These are phyloP conservation scores for Cyrtonyx montezumae DNA, from an alignment of 2,113 vertebrate species.

Conservation along the genomic window DNA sequence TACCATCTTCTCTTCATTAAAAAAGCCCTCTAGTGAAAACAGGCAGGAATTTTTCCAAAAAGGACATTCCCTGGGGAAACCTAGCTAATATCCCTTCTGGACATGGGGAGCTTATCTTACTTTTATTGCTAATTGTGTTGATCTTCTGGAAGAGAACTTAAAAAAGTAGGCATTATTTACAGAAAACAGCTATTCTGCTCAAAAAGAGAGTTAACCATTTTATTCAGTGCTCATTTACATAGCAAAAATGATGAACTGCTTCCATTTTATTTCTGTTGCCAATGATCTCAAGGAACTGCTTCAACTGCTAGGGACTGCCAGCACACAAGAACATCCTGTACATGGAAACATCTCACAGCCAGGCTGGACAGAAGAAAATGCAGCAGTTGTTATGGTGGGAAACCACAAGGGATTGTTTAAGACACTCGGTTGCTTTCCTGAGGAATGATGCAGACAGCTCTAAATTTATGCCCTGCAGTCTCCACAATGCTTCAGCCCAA, in stretches of 20 bases:
- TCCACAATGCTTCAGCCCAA: background rate
- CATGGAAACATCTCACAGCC: background rate
- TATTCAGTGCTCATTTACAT: background rate
- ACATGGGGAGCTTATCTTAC: background rate
- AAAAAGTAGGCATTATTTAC: background rate
- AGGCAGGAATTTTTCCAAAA: background rate
- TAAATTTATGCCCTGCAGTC: background rate
- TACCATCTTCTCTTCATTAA: background rate
- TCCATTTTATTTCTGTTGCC: background rate
- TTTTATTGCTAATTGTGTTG: background rate
- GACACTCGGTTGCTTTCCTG: fast-evolving
- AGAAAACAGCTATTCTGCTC: background rate
- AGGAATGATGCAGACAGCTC: background rate
- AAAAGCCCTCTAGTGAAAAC: background rate
- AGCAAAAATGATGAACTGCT: background rate
- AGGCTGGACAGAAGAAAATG: background rate
- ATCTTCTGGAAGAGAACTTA: background rate
- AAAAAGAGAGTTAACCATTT: background rate
- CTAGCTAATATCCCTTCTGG: background rate
- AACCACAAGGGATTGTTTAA: background rate
- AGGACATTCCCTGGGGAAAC: background rate
- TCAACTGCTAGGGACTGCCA: background rate
- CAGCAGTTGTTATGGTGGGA: background rate
- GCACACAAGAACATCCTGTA: conserved; percentile 1
- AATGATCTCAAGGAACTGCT: background rate